Conservation (phyloP, 2,888 invertebrate species). For the Anagyrus pseudococci region DNA sequence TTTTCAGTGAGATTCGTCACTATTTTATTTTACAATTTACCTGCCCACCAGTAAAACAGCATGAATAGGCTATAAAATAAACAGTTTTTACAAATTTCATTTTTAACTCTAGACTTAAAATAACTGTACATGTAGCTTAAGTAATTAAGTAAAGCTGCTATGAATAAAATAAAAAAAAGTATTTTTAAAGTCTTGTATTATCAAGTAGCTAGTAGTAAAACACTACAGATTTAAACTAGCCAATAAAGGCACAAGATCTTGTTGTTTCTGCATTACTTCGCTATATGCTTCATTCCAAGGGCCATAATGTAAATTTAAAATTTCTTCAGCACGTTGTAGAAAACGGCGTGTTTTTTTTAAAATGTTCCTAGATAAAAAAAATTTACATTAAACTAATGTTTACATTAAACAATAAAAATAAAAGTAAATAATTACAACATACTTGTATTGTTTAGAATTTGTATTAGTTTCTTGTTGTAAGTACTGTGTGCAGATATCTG, state of each 20-base stretch:
- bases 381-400: neutral
- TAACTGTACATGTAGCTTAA: no score
- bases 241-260: constrained; percentile 58
- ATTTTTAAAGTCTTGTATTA: no score
- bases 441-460: constrained; percentile 47
- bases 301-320: constrained; percentile 66
- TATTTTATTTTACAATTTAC: no score
- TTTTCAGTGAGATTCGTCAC: no score
- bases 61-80: no score
- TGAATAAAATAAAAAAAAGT: no score
- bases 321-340: constrained; percentile 63
- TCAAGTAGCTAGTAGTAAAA: no score
- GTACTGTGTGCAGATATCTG: constrained; percentile 68
- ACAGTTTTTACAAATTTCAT: no score
- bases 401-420: neutral
- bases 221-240: constrained; percentile 43
- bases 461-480: constrained; percentile 50
- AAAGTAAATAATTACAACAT: constrained; percentile 28
- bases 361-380: constrained; percentile 60
- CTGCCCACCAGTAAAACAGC: no score
- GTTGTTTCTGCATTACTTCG: constrained; percentile 61
- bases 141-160: no score
- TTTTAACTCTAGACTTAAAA: no score
- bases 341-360: constrained; percentile 64
- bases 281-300: constrained; percentile 64